These are phyloP conservation scores for Patella vulgata DNA, from an alignment of 1,140 invertebrate genomes.

Conservation along the genomic window DNA sequence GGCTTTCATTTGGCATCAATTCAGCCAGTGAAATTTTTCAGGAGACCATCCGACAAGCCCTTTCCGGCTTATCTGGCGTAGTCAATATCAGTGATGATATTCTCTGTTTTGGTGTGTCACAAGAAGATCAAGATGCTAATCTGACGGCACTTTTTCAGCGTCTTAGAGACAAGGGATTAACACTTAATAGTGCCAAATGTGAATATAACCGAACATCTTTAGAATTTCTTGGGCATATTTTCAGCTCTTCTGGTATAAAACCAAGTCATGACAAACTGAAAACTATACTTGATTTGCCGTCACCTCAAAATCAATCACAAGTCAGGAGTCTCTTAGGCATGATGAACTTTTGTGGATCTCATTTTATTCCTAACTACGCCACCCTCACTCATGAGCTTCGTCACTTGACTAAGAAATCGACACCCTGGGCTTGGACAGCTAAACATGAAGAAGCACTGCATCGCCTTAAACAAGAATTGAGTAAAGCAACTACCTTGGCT, in stretches of 20 bases:
- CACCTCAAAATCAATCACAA: conserved; percentile 21
- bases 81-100: conserved; percentile 43
- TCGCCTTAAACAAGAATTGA: conserved; percentile 15
- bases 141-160: conserved; percentile 34
- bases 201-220: conserved; percentile 28
- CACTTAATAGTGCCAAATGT: conserved; percentile 41
- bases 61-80: conserved; percentile 13
- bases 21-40: conserved; percentile 39
- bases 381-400: conserved; percentile 22
- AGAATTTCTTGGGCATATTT: conserved; percentile 37
- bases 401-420: conserved; percentile 16
- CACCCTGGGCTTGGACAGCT: conserved; percentile 18
- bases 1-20: conserved; percentile 31
- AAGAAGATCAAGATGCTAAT: conserved; percentile 38
- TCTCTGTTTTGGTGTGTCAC: conserved; percentile 19
- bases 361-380: conserved; percentile 25
- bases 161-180: conserved; percentile 36
- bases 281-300: conserved; percentile 10
- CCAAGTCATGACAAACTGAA: conserved; percentile 30
- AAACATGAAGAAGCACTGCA: conserved; percentile 21
- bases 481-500: conserved; percentile 27
- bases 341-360: conserved; percentile 29
- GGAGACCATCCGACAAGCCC: conserved; percentile 11
- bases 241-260: conserved; percentile 26
- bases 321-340: conserved; percentile 39